Base-by-base conservation (phyloP, 2,113 vertebrate species). In the Oreochromis tanganicae region DNA sequence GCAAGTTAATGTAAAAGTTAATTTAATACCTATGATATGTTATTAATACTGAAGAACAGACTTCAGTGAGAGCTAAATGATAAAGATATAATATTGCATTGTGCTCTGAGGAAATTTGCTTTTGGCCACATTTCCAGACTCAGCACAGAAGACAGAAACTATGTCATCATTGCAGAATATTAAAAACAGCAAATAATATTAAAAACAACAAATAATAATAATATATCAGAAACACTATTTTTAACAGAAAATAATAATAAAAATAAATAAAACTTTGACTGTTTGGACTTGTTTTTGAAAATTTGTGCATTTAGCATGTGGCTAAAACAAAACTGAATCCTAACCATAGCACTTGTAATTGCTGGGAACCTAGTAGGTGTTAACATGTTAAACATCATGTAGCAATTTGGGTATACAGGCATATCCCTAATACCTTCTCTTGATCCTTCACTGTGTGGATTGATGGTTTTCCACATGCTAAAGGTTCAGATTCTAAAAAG, bases 11-110 rank as follows among this genome's bases (percentile, higher is more conserved):
- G 71, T 32, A 32, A 32, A 66, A 7, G 24, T 48, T 7, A 6
- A 32, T 78, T 29, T 78, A 50, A 32, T 78, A 32, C 46, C 16
- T 78, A 48, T 78, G 71, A 19, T 50, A 78, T 52, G 27, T n/a
- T 78, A 3, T 34, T 78, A 78, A 50, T 78, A 8, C 10, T 50
- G 71, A 78, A 50, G 43, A 50, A 78, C 17, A 12, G 24, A 32
- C 24, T 34, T 52, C 27, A 78, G 1, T 78, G 27, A 52, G 17
- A 52, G 27, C 10, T 3, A 52, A 52, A 78, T 78, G 27, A 78
- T 78, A n/a, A 12, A 78, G 46, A 52, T 78, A 78, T 78, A 52
- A 34, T 32, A 52, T 78, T 0, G 3, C 27, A 78, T 78, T 78
- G 27, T 19, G 16, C 73, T 78, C 6, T 78, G 73, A 78, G 10